A percentile compares a stretch with the other conserved stretches of the same genome.
Conservation (phyloP, 1,140 invertebrate species). For the Oscheius sp. region DNA sequence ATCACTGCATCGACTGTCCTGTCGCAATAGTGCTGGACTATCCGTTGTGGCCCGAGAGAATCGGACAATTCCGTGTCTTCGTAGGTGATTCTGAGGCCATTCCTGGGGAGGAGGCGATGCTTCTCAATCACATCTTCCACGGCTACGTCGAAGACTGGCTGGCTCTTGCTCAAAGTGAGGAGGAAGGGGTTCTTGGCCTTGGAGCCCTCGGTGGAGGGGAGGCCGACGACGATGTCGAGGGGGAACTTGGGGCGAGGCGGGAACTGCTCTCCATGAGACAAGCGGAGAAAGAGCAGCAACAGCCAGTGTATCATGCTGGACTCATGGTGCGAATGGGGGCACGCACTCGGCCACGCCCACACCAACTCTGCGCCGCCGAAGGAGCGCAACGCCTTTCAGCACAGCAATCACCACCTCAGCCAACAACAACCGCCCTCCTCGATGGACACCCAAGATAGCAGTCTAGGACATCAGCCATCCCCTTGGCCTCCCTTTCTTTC, state of each 20-base stretch:
- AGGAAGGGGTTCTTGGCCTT: slow-evolving; percentile 50
- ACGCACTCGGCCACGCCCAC: not conserved
- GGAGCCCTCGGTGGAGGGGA: slow-evolving; percentile 47
- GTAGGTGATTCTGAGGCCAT: slow-evolving; percentile 49
- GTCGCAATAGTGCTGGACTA: slow-evolving; percentile 57
- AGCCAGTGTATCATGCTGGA: slow-evolving; percentile 11
- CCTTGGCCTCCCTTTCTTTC: no score
- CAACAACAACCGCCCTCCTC: slow-evolving; percentile 6
- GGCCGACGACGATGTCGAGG: slow-evolving; percentile 58
- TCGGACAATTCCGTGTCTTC: slow-evolving; percentile 55
- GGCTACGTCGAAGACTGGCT: slow-evolving; percentile 60
- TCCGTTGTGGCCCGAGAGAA: slow-evolving; percentile 56
- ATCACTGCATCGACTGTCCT: slow-evolving; percentile 75
- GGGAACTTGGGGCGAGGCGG: slow-evolving; percentile 38
- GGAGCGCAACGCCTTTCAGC: slow-evolving; percentile 3
- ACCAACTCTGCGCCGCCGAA: no score
- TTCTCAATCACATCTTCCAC: slow-evolving; percentile 46
- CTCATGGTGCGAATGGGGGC: not conserved
- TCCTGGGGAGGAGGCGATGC: slow-evolving; percentile 44
- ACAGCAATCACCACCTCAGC: slow-evolving; percentile 5
- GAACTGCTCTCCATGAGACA: not conserved
- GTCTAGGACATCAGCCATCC: no score
- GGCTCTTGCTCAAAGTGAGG: slow-evolving; percentile 52
- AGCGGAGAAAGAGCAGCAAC: not conserved
- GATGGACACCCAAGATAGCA: no score